Evolutionary conservation across 1,140 invertebrate species (phyloP).

Genomic region (Microvelia longipes): DNA sequence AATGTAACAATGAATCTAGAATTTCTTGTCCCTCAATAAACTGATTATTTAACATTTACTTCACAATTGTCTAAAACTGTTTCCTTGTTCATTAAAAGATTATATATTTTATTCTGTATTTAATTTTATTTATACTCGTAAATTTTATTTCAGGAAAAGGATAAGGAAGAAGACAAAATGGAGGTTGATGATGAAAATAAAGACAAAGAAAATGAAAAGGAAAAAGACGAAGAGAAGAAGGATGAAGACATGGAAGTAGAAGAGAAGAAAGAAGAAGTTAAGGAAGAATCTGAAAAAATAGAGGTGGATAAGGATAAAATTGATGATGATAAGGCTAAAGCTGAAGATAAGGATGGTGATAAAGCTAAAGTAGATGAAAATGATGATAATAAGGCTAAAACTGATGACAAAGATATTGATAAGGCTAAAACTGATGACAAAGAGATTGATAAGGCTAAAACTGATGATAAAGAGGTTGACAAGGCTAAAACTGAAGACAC

Average conservation of each 20-base stretch:
- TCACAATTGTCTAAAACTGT: too few species aligned
- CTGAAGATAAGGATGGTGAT: conserved; percentile 33
- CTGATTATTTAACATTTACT: too few species aligned
- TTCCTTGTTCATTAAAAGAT: too few species aligned
- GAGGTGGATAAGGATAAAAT: conserved; percentile 20
- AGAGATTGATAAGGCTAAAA: conserved; percentile 24
- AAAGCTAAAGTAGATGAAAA: conserved; percentile 24
- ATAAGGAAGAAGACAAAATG: conserved; percentile 18
- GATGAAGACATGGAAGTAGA: conserved; percentile 36
- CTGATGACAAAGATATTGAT: conserved; percentile 25
- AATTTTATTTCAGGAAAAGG: too few species aligned
- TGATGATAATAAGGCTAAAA: conserved; percentile 29
- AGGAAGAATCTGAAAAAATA: conserved; percentile 11
- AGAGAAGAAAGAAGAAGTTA: conserved; percentile 16
- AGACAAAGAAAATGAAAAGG: conserved; percentile 27
- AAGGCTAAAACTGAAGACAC: not conserved
- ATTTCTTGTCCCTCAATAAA: too few species aligned
- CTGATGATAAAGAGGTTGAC: conserved; percentile 28
- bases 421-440: conserved; percentile 26
- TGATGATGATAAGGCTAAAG: conserved; percentile 39
- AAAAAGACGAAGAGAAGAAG: conserved; percentile 30
- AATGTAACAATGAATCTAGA: too few species aligned
- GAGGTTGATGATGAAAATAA: conserved; percentile 31
- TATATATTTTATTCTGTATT: too few species aligned
- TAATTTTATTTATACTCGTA: too few species aligned